Conservation (phyloP, 2,888 invertebrate species). For the Agonopterix arenella region DNA sequence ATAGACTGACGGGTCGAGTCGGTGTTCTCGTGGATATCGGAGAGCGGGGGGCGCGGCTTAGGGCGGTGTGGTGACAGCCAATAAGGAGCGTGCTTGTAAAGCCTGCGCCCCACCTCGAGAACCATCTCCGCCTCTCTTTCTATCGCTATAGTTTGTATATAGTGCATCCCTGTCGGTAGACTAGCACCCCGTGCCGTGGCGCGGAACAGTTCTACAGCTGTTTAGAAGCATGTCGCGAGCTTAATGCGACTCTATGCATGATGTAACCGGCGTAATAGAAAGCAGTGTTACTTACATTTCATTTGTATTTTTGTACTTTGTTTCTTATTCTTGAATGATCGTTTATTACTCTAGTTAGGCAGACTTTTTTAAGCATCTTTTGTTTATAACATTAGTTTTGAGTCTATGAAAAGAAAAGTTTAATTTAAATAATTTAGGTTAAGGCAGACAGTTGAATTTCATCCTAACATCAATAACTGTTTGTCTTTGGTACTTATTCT, state of each 20-base stretch:
- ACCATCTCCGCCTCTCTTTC: constrained; percentile 31
- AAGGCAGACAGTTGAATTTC: too few relatives aligned
- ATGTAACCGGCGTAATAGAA: constrained; percentile 57
- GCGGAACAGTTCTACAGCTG: constrained; percentile 62
- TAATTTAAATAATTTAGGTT: too few relatives aligned
- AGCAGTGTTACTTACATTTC: constrained; percentile 24
- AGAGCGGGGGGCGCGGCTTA: constrained; percentile 52
- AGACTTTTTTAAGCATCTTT: too few relatives aligned
- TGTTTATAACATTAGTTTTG: too few relatives aligned
- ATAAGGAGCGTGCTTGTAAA: constrained; percentile 39
- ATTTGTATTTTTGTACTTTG: not conserved
- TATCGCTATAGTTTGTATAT: constrained; percentile 15
- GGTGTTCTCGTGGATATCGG: constrained; percentile 45
- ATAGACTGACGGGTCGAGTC: constrained; percentile 55
- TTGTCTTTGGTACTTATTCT: too few relatives aligned
- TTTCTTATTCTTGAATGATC: not conserved
- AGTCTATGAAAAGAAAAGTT: too few relatives aligned
- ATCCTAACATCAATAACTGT: too few relatives aligned
- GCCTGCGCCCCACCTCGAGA: constrained; percentile 60
- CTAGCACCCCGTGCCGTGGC: constrained; percentile 42
- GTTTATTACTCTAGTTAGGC: too few relatives aligned
- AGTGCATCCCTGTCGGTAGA: constrained; percentile 36
- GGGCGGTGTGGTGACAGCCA: constrained; percentile 51
- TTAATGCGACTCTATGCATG: constrained; percentile 43
- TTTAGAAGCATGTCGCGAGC: constrained; percentile 50